Conservation (phyloP, 2,797 vertebrate species). For the Tapera naevia region DNA sequence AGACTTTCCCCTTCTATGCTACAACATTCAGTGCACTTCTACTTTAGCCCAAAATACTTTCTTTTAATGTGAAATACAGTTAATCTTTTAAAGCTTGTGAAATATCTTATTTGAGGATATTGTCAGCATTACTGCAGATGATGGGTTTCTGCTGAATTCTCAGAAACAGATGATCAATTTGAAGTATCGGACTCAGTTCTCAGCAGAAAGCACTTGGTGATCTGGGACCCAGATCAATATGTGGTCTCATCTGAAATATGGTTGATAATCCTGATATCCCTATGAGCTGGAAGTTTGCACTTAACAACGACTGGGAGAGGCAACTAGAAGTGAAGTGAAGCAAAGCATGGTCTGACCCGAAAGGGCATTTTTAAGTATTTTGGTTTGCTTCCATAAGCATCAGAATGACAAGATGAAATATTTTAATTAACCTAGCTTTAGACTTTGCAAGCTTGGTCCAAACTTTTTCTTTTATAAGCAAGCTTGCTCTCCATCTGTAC, state of each 20-base stretch:
- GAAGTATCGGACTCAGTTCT: neutral
- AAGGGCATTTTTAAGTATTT: conserved; percentile 35
- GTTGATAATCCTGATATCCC: neutral
- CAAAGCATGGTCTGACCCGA: neutral
- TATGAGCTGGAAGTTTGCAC: neutral
- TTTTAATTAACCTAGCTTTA: conserved; percentile 63
- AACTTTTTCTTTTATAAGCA: neutral
- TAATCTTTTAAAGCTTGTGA: neutral
- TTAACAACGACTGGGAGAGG: neutral
- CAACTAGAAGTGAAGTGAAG: conserved; percentile 1
- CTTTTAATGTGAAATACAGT: neutral
- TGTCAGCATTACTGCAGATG: neutral
- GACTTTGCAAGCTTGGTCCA: neutral
- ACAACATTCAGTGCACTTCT: neutral
- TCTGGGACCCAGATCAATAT: neutral
- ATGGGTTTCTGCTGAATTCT: neutral
- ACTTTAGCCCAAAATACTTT: neutral
- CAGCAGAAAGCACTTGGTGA: neutral
- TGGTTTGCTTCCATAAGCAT: conserved; percentile 49
- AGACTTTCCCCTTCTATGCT: neutral
- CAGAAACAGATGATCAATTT: neutral
- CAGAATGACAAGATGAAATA: conserved; percentile 56
- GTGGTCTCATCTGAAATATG: neutral
- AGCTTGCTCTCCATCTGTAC: neutral
- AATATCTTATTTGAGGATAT: neutral